Conservation (phyloP, 2,888 invertebrate genomes). For the Dynastes tityus region DNA sequence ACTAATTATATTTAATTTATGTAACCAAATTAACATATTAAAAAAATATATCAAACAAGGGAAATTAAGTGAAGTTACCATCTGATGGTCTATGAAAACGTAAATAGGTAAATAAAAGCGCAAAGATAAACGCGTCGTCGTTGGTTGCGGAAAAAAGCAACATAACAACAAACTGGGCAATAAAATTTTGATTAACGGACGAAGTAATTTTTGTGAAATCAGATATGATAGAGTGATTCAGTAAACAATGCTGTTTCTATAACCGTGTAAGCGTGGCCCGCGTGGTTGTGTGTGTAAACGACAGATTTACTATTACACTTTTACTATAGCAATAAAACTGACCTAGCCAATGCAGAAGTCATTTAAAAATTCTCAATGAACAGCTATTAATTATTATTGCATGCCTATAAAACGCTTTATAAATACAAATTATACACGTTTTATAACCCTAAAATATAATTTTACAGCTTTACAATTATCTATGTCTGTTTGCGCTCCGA, state of each 20-base stretch:
- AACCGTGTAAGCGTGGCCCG: constrained; percentile 22
- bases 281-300: constrained; percentile 53
- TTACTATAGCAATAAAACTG: constrained; percentile 71
- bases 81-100: too few relatives aligned
- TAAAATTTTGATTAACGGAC: constrained; percentile 50
- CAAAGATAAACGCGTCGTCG: neutral
- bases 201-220: constrained; percentile 49
- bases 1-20: constrained; percentile 37
- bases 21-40: constrained; percentile 23
- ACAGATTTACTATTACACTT: constrained; percentile 65
- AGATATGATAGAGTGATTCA: constrained; percentile 49
- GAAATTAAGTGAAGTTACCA: constrained; percentile 7
- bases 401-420: constrained; percentile 63
- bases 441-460: constrained; percentile 49
- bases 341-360: constrained; percentile 66
- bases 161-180: constrained; percentile 37
- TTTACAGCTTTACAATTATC: constrained; percentile 51
- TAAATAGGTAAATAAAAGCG: neutral
- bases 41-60: neutral
- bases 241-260: constrained; percentile 49
- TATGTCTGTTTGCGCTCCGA: constrained; percentile 32
- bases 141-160: constrained; percentile 20
- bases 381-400: constrained; percentile 67
- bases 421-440: constrained; percentile 60
- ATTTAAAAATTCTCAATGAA: constrained; percentile 67